A percentile compares a stretch with the other conserved stretches of the same genome.
Conservation (phyloP, 2,797 vertebrate genomes). For the Bradypodion pumilum region DNA sequence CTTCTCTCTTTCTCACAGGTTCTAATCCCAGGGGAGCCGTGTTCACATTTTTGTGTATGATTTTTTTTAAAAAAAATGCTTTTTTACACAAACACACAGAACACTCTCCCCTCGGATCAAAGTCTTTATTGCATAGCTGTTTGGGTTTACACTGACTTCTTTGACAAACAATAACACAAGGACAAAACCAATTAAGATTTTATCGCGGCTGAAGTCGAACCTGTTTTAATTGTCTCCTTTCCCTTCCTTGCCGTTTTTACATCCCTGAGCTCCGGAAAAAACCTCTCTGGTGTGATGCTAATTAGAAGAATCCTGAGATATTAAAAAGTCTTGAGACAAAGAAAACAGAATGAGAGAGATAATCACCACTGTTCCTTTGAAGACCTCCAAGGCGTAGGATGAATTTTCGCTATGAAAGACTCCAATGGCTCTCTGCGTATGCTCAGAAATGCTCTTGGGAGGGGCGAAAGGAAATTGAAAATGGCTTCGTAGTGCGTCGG, state of each 20-base stretch:
- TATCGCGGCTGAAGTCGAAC: constrained; percentile 10
- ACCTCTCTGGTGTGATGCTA: background rate
- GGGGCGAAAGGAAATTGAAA: too few relatives aligned
- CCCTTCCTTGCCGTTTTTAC: background rate
- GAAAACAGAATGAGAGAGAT: accelerated
- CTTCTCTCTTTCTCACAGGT: too few relatives aligned
- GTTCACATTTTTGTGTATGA: background rate
- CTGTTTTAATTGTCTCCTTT: constrained; percentile 23
- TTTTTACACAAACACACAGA: too few relatives aligned
- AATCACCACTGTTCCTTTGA: background rate
- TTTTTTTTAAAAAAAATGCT: too few relatives aligned
- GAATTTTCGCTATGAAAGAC: too few relatives aligned
- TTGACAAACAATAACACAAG: constrained; percentile 20
- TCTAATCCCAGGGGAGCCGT: background rate
- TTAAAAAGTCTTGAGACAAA: background rate
- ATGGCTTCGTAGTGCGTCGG: too few relatives aligned
- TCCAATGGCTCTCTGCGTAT: background rate
- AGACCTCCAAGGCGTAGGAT: too few relatives aligned
- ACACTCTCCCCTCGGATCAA: background rate
- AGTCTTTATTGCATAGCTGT: constrained; percentile 6
- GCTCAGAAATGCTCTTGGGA: too few relatives aligned
- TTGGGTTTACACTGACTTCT: constrained; percentile 21
- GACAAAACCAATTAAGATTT: constrained; percentile 44
- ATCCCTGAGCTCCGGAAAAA: background rate
- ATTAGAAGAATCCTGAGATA: too few relatives aligned